Evolutionary conservation across 2,888 invertebrate genomes (phyloP).

Genomic region (Helleia helle): DNA sequence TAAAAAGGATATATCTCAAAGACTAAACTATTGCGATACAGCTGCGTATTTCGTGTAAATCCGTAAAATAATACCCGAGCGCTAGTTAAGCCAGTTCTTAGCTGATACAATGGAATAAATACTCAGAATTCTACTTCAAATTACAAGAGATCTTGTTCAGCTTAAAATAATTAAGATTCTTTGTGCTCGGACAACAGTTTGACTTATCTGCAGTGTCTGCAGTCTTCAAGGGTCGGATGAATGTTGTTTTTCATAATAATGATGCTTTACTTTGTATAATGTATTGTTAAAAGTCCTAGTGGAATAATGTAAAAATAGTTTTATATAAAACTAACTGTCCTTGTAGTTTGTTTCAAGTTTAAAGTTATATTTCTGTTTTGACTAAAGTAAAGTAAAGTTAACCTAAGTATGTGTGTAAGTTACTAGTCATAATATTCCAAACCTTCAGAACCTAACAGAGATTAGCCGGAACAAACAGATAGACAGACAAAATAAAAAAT

Average conservation of each 20-base stretch:
- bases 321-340: too few species aligned
- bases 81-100: constrained; percentile 43
- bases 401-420: too few species aligned
- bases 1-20: constrained; percentile 46
- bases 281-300: neutral
- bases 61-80: constrained; percentile 55
- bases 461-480: too few species aligned
- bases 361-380: too few species aligned
- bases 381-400: too few species aligned
- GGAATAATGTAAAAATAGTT: too few species aligned
- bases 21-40: constrained; percentile 30
- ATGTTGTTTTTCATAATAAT: constrained; percentile 12
- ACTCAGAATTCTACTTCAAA: constrained; percentile 53
- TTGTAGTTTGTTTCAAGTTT: too few species aligned
- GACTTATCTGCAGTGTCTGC: constrained; percentile 29
- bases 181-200: constrained; percentile 43
- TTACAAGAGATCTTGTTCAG: constrained; percentile 52
- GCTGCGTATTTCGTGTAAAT: constrained; percentile 56
- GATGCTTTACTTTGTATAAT: neutral
- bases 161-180: constrained; percentile 68
- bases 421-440: too few species aligned
- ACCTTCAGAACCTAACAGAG: too few species aligned
- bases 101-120: constrained; percentile 65
- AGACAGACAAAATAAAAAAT: too few species aligned
- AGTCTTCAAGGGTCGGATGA: constrained; percentile 21